phyloP scores from a whole-genome alignment of 2,888 invertebrate genomes.

The Campoplex nolae region DNA sequence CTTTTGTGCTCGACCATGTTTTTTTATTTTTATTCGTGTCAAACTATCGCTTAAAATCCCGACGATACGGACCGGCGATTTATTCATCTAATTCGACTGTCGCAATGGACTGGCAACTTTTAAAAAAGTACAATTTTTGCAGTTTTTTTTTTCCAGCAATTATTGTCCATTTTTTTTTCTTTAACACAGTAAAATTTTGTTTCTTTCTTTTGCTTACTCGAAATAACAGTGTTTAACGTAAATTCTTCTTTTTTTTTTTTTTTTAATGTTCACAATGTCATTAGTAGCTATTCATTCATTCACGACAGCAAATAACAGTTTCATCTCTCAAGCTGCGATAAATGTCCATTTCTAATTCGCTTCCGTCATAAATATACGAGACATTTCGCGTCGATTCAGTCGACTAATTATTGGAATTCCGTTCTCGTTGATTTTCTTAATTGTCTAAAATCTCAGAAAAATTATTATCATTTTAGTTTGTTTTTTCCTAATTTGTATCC shows the following conservation, averaged over 20 bases:
- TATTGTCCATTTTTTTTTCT: not conserved
- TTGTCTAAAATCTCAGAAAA: not conserved
- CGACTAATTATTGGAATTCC: not conserved
- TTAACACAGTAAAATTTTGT: not conserved
- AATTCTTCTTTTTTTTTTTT: not conserved
- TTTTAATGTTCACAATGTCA: not conserved
- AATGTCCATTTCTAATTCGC: not conserved
- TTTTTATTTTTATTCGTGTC: conserved; percentile 42
- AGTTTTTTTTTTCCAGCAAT: not conserved
- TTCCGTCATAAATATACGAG: not conserved
- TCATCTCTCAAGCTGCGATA: not conserved
- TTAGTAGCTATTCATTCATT: not conserved
- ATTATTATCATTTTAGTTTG: not conserved
- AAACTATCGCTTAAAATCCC: conserved; percentile 53
- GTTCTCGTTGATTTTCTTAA: not conserved
- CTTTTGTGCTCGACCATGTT: conserved; percentile 8
- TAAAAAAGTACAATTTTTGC: not conserved
- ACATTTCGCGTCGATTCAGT: not conserved
- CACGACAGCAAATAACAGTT: not conserved
- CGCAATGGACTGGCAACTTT: not conserved
- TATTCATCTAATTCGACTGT: not conserved
- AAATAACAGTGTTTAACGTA: not conserved
- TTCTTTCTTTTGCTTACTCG: not conserved
- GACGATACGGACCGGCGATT: conserved; percentile 35
- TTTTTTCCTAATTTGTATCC: not conserved